These are phyloP conservation scores for Cuniculus paca DNA, from an alignment of 2,797 vertebrate species.

Conservation along the genomic window DNA sequence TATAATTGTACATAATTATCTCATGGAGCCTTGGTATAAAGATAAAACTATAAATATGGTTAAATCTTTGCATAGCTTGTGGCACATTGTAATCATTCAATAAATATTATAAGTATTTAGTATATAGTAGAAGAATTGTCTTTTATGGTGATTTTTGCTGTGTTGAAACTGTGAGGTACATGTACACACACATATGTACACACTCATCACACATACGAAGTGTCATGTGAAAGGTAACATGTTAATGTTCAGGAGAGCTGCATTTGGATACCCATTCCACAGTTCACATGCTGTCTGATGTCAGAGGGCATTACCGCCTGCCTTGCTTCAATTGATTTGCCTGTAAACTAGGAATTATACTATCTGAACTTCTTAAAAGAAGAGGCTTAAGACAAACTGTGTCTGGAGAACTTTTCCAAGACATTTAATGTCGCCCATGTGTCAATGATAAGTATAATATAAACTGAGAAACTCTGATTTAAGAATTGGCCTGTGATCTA, in stretches of 20 bases:
- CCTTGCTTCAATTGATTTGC: not conserved
- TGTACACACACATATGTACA: not conserved
- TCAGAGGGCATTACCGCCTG: not conserved
- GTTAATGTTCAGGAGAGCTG: not conserved
- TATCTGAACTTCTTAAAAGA: slow-evolving; percentile 5
- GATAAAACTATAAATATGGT: slow-evolving; percentile 5
- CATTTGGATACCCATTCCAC: not conserved
- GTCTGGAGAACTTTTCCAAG: not conserved
- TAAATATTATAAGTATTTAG: slow-evolving; percentile 1
- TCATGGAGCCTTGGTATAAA: not conserved
- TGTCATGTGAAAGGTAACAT: not conserved
- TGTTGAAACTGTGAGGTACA: not conserved
- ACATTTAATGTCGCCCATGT: not conserved
- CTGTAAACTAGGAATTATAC: slow-evolving; percentile 40
- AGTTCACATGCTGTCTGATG: not conserved
- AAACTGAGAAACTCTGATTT: slow-evolving; percentile 20
- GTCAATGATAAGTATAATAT: slow-evolving; percentile 35
- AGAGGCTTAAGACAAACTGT: not conserved
- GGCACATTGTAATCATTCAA: not conserved
- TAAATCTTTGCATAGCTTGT: not conserved
- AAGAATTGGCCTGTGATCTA: not conserved
- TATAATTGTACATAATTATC: not conserved
- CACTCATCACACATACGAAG: not conserved
- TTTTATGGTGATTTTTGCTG: not conserved
- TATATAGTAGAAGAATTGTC: not conserved